These are phyloP conservation scores for Gymnorhina tibicen DNA, from an alignment of 2,113 vertebrate genomes.

Conservation along the genomic window DNA sequence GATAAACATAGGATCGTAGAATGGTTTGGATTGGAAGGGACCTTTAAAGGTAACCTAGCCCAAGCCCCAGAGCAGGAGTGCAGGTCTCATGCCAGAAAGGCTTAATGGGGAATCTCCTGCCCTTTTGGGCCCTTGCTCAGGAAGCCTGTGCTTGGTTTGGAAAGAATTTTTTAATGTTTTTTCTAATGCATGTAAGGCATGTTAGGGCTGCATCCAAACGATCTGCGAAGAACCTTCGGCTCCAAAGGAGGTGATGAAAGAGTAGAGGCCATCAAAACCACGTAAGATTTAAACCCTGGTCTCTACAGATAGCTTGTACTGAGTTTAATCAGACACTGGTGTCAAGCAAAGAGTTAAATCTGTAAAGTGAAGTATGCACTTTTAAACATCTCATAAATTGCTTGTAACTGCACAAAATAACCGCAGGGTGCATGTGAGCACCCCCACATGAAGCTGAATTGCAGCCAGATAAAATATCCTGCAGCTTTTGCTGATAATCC, in stretches of 20 bases:
- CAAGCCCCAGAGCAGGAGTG: not conserved
- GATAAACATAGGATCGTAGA: not conserved
- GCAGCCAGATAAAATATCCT: slow-evolving; percentile 53
- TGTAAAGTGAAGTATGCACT: not conserved
- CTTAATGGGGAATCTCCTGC: not conserved
- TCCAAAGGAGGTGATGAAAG: not conserved
- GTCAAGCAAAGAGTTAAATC: slow-evolving; percentile 35
- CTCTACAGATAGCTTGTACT: not conserved
- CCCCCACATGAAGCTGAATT: slow-evolving; percentile 27
- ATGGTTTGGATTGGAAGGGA: not conserved
- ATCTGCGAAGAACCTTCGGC: not conserved
- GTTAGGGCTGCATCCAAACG: not conserved
- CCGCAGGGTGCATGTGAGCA: not conserved
- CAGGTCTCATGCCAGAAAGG: not conserved
- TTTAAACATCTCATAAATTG: slow-evolving; percentile 20
- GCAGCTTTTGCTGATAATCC: slow-evolving; percentile 26
- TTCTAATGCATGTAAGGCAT: not conserved
- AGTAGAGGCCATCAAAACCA: not conserved
- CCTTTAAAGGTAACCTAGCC: not conserved
- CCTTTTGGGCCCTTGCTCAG: not conserved
- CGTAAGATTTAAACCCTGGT: not conserved
- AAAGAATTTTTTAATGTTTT: not conserved
- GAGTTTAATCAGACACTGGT: not conserved
- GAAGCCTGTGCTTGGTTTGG: not conserved
- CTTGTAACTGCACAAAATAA: slow-evolving; percentile 44